Evolutionary conservation across 2,888 invertebrate genomes (phyloP), one percentile per base, ranked within the genome.

Genomic region (Agrotis clavis): DNA sequence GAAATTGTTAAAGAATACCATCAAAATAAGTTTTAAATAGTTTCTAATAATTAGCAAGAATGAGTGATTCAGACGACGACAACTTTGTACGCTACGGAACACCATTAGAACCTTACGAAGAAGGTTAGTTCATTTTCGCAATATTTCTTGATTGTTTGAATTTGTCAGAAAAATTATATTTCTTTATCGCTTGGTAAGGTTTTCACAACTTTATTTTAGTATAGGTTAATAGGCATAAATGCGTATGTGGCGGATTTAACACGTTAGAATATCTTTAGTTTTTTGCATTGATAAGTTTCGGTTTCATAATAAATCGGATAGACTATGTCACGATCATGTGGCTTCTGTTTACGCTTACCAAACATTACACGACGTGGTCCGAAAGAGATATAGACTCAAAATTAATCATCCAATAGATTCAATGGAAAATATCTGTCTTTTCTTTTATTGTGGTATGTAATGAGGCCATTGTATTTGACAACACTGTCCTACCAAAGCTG

Each of bases 21-120:
- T 30, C 25, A 41, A 85, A 71, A 65, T 72, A 57, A 67, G n/a
- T 47, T 7, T 19, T 53, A 53, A 53, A 4, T 25, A 1, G 0
- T 35, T 45, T 57, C 13, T 25, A 25, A 0, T 25, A 25, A 0
- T 16, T 16, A 59, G 1, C 19, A 50, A 19, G 3, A 21, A 96
- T 96, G 95, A 92, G 89, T 81, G 86, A 87, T 83, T 93, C 94
- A 0, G 97, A 97, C 35, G 97, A 97, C 2, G 98, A 98, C 54
- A 97, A 97, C 83, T 94, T 97, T 87, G 97, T 97, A 94, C 90
- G 97, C n/a, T 98, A 97, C 91, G 99, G 99, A 35, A 98, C 98
- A 57, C 97, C 98, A 0, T 94, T 99, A 56, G 98, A 98, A 45
- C 97, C 98, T 0, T 96, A 98, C 71, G 98, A 98, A 89, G 98